Percentiles rank a stretch among this genome's conserved stretches.
Conservation (phyloP, 2,797 vertebrate genomes). For the Phrynocephalus forsythii region DNA sequence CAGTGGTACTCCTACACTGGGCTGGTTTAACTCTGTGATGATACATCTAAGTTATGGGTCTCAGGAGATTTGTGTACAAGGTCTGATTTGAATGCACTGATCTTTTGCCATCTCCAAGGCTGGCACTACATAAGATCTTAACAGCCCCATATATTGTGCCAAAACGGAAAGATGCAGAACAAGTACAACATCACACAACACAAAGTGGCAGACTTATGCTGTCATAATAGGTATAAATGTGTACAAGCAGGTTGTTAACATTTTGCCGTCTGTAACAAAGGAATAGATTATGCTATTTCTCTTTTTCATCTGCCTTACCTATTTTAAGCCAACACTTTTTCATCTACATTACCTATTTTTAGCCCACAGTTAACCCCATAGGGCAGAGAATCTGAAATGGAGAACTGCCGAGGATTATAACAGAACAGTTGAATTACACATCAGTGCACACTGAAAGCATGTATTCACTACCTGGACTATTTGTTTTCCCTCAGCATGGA, state of each 20-base stretch:
- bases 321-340: not conserved
- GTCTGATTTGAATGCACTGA: not conserved
- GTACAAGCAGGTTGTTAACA: not conserved
- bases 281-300: not conserved
- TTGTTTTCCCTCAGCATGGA: slow-evolving; percentile 87
- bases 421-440: not conserved
- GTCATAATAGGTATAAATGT: not conserved
- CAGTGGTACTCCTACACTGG: not conserved
- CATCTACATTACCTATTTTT: not conserved
- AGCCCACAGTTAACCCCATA: not conserved
- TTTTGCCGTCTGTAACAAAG: not conserved
- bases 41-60: not conserved
- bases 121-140: not conserved
- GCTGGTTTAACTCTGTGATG: not conserved
- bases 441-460: not conserved
- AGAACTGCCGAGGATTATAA: fast-evolving
- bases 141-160: not conserved
- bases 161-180: not conserved
- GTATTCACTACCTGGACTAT: not conserved
- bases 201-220: not conserved
- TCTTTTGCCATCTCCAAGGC: not conserved
- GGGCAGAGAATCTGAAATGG: slow-evolving; percentile 48
- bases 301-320: not conserved
- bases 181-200: not conserved
- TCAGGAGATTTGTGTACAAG: not conserved